These are phyloP conservation scores for Pteronura brasiliensis DNA, from an alignment of 2,113 vertebrate species.

Conservation along the genomic window DNA sequence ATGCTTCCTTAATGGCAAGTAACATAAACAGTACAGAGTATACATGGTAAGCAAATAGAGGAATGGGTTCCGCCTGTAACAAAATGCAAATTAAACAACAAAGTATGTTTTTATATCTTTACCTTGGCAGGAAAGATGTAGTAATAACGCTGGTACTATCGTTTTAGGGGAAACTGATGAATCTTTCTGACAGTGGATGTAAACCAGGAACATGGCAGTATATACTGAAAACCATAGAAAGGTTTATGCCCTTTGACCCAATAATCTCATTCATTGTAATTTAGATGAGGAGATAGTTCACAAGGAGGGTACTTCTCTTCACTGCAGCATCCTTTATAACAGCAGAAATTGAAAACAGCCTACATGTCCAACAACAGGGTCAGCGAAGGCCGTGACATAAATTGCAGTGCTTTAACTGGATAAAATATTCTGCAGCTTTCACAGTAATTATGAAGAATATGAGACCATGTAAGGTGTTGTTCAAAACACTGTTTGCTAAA, in stretches of 20 bases:
- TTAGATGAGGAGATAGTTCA: conserved; percentile 13
- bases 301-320: not conserved
- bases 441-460: conserved; percentile 1
- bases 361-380: not conserved
- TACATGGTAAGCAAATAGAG: not conserved
- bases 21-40: conserved; percentile 1
- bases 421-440: not conserved
- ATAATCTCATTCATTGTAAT: conserved; percentile 3
- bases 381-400: not conserved
- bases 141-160: not conserved
- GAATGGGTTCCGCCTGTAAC: not conserved
- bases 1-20: not conserved
- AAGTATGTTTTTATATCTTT: not conserved
- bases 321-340: not conserved
- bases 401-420: not conserved
- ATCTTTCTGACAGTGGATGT: not conserved
- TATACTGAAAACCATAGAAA: not conserved
- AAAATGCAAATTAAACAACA: conserved; percentile 30
- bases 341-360: conserved; percentile 12
- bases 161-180: not conserved
- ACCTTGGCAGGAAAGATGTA: not conserved
- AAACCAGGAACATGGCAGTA: not conserved
- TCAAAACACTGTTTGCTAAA: not conserved
- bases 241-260: not conserved
- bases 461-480: not conserved